Evolutionary conservation across 2,797 vertebrate genomes (phyloP), one percentile per base, ranked within the genome.

Genomic region (Ptychadena robeensis): DNA sequence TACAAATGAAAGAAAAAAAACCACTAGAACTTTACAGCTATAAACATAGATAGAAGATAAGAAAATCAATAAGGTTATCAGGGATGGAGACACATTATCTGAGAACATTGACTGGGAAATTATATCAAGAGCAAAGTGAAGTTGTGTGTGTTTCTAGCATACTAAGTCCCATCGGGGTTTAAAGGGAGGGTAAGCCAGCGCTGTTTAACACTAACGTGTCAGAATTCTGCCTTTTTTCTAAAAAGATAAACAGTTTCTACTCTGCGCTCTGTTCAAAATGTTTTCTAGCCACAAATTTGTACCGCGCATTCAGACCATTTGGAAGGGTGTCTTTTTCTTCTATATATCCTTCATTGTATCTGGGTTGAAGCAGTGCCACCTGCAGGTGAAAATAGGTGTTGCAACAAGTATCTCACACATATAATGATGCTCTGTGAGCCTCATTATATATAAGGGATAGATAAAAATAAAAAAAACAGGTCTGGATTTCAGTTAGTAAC

Each of bases 31-130:
- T 31, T 80, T 71, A 80, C 67, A 71, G 48, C 68, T 80, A 71
- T 71, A 80, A 63, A 71, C 67, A 71, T 67, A 80, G 78, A 80
- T 80, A 63, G 67, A 44, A 80, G 78, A 80, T 71, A 80, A 71
- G 68, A 71, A 71, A 71, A 71, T 71, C 78, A 80, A 79, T 80
- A 70, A 80, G 78, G 67, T 80, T 71, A 79, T 79, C 77, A 79
- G 67, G 30, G 66, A 78, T 78, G 75, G 40, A 78, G 75, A 78
- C 75, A 79, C 66, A 79, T 69, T 79, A 79, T 79, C 77, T 30
- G 66, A 70, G 67, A 72, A 63, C 67, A 80, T 71, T 68, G 75
- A 78, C 75, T 78, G 64, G 75, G 75, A 78, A 78, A 78, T 78
- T 67, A 78, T 78, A 78, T 78, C 75, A 78, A 48, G 75, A 78